phyloP scores from a whole-genome alignment of 1,140 invertebrate genomes.

The Rhizoglyphus robini region DNA sequence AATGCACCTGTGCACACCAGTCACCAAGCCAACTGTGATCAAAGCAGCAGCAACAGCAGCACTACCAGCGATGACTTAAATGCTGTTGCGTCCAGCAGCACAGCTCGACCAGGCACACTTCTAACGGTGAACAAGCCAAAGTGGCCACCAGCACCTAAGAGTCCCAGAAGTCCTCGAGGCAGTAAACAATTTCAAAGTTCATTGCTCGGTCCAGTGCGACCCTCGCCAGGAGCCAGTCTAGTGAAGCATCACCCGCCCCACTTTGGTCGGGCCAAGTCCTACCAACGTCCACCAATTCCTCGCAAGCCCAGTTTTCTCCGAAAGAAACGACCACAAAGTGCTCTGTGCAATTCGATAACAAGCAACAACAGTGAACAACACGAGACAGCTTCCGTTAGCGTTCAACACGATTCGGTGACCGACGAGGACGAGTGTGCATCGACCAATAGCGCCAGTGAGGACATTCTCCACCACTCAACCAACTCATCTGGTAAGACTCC shows the following conservation, averaged over 20 bases:
- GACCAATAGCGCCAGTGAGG: no score
- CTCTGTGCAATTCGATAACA: not conserved
- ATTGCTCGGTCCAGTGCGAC: not conserved
- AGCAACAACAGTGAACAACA: not conserved
- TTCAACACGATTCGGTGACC: not conserved
- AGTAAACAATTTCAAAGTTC: not conserved
- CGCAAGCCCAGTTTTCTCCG: not conserved
- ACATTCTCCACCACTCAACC: not conserved
- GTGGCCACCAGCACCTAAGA: not conserved
- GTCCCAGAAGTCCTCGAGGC: not conserved
- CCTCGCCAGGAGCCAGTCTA: not conserved
- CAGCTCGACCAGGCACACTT: no score
- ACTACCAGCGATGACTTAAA: no score
- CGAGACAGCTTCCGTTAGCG: not conserved
- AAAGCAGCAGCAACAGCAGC: no score
- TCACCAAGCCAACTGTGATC: no score
- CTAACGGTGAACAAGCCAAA: no score
- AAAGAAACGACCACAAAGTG: not conserved
- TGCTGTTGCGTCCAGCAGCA: no score
- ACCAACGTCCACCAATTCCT: constrained; percentile 1
- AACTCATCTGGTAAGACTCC: constrained; percentile 9
- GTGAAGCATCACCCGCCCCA: not conserved
- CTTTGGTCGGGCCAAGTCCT: not conserved
- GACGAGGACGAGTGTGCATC: no score
- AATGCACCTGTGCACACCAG: no score